Evolutionary conservation across 35 echinoderm and acorn worm genomes (phyloP).

Genomic region (Lytechinus pictus): DNA sequence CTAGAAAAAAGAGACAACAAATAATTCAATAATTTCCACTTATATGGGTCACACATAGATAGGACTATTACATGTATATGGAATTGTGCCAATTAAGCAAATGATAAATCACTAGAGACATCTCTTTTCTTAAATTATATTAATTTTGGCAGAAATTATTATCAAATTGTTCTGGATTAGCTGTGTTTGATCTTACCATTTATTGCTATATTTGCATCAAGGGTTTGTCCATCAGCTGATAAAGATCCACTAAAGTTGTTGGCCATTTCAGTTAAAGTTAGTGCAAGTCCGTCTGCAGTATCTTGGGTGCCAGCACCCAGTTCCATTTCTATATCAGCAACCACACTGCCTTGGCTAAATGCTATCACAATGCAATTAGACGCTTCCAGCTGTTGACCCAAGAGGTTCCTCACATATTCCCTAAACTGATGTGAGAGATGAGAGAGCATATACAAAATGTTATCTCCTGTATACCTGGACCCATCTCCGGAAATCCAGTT

Average conservation of each 20-base stretch:
- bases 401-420: neutral
- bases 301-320: neutral
- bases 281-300: neutral
- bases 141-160: no score
- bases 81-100: no score
- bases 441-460: neutral
- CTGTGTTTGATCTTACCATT: neutral
- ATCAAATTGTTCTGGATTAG: no score
- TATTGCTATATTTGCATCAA: neutral
- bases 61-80: no score
- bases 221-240: neutral
- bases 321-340: neutral
- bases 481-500: no score
- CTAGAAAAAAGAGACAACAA: no score
- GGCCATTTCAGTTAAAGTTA: neutral
- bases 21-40: no score
- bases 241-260: neutral
- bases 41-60: no score
- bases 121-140: no score
- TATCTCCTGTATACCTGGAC: no score
- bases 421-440: neutral
- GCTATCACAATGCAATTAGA: neutral
- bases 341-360: neutral
- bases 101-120: no score
- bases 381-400: neutral